Evolutionary conservation across 1,140 invertebrate genomes (phyloP), one percentile per base, ranked within the genome.

Genomic region (Cydia strobilella): DNA sequence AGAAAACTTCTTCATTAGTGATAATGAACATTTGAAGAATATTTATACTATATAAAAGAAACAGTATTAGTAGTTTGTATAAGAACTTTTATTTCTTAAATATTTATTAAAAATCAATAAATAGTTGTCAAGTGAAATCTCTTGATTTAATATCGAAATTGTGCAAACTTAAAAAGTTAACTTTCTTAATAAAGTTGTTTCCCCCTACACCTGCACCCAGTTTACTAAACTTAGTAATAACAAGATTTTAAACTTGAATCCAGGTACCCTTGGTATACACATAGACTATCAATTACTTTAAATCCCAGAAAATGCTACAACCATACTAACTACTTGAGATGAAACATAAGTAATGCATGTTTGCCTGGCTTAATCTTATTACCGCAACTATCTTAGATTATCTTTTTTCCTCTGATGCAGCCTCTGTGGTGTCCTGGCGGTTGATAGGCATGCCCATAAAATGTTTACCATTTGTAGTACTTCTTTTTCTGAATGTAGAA

Each of bases 371-470:
- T 63, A 65, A 35, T 3, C 13, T 15, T 63, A 65, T 65, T 10
- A 65, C 27, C 27, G 13, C 23, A 25, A 27, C 62, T 23, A 39
- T 3, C 27, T 35, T 18, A 35, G 13, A 65, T 84, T 86, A 88
- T 84, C 82, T 89, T 27, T 79, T 72, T n/a, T 90, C 89, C 74
- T 89, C 86, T 76, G 69, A 79, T 18, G 81, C 62, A 18, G 69
- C 73, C 74, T 90, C 87, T 72, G 66, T 39, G 63, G 59, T 76
- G 35, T 93, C 88, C 79, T 85, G 82, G 12, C 82, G 90, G 82
- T 95, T 95, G 62, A 97, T 89, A 5, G 96, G 96, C 94, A 96
- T 96, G 48, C 96, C 96, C 96, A 97, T 97, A 81, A 97, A 97
- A 79, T 94, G 90, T 83, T 93, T 94, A n/a, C 92, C 93, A 89